Evolutionary conservation across 2,113 vertebrate genomes (phyloP).

Genomic region (Alligator mississippiensis): DNA sequence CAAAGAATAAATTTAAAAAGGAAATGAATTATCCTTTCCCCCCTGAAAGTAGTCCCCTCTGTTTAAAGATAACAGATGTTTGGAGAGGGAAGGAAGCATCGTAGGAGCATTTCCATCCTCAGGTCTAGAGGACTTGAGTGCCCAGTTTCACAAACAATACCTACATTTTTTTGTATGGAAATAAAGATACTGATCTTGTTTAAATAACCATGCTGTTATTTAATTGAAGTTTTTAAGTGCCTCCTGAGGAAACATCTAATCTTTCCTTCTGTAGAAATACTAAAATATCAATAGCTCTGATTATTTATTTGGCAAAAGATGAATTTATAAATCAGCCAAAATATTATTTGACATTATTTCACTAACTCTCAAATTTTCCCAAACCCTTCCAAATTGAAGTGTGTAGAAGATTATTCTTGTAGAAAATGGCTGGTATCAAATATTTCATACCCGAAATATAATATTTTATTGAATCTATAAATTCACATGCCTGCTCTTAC

Average conservation of each 20-base stretch:
- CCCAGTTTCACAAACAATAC: not conserved
- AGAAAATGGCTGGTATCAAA: not conserved
- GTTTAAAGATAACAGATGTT: not conserved
- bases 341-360: not conserved
- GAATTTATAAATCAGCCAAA: not conserved
- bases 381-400: not conserved
- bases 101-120: rapidly evolving
- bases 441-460: not conserved
- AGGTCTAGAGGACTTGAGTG: not conserved
- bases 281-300: not conserved
- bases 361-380: not conserved
- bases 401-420: not conserved
- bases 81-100: not conserved
- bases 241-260: not conserved
- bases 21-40: not conserved
- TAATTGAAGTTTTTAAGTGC: not conserved
- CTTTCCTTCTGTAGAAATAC: not conserved
- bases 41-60: not conserved
- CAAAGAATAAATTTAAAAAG: not conserved
- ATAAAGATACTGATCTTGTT: not conserved
- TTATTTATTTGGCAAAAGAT: not conserved
- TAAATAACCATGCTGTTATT: not conserved
- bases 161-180: not conserved
- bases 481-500: rapidly evolving
- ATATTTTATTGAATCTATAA: not conserved